A percentile compares a stretch with the other conserved stretches of the same genome.
phyloP scores from a whole-genome alignment of 2,797 vertebrate genomes.

The Eospalax fontanierii region DNA sequence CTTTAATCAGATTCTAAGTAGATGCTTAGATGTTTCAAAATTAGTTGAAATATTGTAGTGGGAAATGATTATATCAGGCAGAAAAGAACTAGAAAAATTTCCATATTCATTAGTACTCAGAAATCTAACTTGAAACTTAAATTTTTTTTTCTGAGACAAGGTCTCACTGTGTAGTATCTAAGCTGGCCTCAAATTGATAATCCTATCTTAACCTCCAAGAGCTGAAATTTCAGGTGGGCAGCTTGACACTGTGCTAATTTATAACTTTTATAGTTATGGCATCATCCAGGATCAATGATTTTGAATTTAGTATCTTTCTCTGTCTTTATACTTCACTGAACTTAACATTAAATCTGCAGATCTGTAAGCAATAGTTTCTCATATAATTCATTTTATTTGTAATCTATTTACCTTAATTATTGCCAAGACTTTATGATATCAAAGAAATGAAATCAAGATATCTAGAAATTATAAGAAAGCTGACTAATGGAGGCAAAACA shows the following conservation, averaged over 20 bases:
- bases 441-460: conserved; percentile 46
- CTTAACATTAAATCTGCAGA: conserved; percentile 44
- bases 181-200: not conserved
- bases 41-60: conserved; percentile 30
- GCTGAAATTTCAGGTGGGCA: not conserved
- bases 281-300: conserved; percentile 40
- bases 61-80: conserved; percentile 43
- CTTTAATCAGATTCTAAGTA: conserved; percentile 62
- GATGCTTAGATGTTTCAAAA: conserved; percentile 46
- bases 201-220: not conserved
- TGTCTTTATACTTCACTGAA: conserved; percentile 24
- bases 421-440: not conserved
- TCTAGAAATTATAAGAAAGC: conserved; percentile 38
- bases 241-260: not conserved
- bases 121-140: conserved; percentile 16
- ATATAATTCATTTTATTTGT: conserved; percentile 40
- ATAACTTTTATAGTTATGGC: not conserved
- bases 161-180: not conserved
- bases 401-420: conserved; percentile 46
- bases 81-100: not conserved
- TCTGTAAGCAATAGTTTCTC: conserved; percentile 56
- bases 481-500: conserved; percentile 21
- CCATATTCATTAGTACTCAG: not conserved
- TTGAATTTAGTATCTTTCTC: conserved; percentile 60
- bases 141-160: not conserved